phyloP scores from a whole-genome alignment of 2,797 vertebrate species.

The Phrynocephalus vlangalii region DNA sequence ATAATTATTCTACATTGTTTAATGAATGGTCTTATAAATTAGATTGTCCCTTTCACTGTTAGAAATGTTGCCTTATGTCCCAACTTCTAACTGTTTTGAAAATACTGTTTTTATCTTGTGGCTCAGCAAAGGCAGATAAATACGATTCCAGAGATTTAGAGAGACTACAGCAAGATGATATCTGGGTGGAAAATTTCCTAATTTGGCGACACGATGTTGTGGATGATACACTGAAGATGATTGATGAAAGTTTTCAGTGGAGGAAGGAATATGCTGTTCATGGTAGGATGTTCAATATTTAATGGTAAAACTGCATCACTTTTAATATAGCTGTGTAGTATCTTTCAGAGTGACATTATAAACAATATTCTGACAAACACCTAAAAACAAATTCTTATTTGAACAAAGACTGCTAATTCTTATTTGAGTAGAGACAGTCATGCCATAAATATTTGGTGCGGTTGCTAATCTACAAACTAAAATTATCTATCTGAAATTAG shows the following conservation, averaged over 20 bases:
- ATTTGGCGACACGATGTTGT: conserved; percentile 86
- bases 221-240: conserved; percentile 95
- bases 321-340: neutral
- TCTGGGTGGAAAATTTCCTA: conserved; percentile 87
- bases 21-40: neutral
- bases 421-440: neutral
- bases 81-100: conserved; percentile 15
- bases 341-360: neutral
- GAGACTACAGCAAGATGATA: conserved; percentile 87
- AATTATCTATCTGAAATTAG: neutral
- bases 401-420: neutral
- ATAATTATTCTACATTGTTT: neutral
- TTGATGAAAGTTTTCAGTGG: conserved; percentile 96
- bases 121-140: conserved; percentile 86
- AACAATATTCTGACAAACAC: neutral
- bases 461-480: neutral
- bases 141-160: conserved; percentile 95
- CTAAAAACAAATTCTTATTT: neutral
- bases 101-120: conserved; percentile 53
- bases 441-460: neutral
- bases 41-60: neutral
- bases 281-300: conserved; percentile 80
- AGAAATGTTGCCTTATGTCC: neutral
- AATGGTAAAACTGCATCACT: neutral
- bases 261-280: conserved; percentile 91